Conservation (phyloP, 2,113 vertebrate genomes). For the Oncorhynchus mykiss region DNA sequence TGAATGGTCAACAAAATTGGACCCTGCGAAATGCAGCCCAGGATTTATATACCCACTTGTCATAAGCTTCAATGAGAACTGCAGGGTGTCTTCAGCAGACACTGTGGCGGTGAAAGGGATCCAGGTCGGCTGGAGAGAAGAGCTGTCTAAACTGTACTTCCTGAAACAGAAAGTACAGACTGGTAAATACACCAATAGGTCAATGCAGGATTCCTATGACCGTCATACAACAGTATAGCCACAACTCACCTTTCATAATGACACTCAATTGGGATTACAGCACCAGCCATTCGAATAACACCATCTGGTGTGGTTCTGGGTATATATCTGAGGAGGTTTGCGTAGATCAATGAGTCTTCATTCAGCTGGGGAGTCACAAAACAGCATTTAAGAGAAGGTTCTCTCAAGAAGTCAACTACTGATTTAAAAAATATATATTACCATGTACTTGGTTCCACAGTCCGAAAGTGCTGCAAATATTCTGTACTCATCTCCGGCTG, state of each 20-base stretch:
- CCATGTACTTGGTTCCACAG: too few relatives aligned
- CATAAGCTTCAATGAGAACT: slow-evolving; percentile 61
- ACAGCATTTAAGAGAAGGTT: too few relatives aligned
- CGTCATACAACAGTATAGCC: neutral
- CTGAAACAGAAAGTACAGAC: slow-evolving; percentile 29
- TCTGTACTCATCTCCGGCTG: too few relatives aligned
- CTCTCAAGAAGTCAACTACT: too few relatives aligned
- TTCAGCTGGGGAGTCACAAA: too few relatives aligned
- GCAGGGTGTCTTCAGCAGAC: slow-evolving; percentile 42
- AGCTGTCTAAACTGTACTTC: slow-evolving; percentile 63
- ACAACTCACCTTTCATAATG: slow-evolving; percentile 58
- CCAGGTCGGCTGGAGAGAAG: slow-evolving; percentile 60
- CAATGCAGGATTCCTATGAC: neutral
- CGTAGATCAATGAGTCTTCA: too few relatives aligned
- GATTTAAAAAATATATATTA: too few relatives aligned
- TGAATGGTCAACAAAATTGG: too few relatives aligned
- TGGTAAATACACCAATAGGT: too few relatives aligned
- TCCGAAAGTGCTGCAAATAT: too few relatives aligned
- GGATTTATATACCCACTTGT: slow-evolving; percentile 43
- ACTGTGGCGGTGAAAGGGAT: slow-evolving; percentile 57
- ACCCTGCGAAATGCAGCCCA: too few relatives aligned
- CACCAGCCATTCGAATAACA: slow-evolving; percentile 62
- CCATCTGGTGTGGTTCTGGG: slow-evolving; percentile 44
- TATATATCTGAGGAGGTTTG: slow-evolving; percentile 49
- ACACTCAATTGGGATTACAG: slow-evolving; percentile 67